Base-by-base conservation (phyloP, 2,888 invertebrate genomes). In the Agrotis exclamationis region DNA sequence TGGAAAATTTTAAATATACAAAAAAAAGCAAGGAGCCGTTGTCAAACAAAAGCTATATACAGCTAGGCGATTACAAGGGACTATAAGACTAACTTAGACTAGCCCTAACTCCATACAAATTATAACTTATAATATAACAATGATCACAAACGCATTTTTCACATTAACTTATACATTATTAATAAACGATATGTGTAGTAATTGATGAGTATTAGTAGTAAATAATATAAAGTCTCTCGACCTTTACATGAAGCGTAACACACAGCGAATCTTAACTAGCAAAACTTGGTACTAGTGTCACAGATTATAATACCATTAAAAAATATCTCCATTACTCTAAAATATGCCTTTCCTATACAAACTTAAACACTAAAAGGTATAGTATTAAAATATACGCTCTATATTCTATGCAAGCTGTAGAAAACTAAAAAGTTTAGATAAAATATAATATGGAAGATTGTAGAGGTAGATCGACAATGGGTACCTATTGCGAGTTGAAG, bases 271-370 rank as follows among this genome's bases (percentile, higher is more conserved):
- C 94, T 93, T 94, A 95, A 93, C 92, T 93, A 94, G 90, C 94
- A 94, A 93, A 95, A 92, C 93, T 93, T 93, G 93, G 92, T 86
- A 92, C 92, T 91, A 95, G 93, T 93, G 92, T 90, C 92, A 87
- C 70, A 64, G 73, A 80, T 82, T 74, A 82, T 74, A 83, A 77
- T 80, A 83, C 64, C 70, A 77, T 80, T 80, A 79, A 85, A 85
- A 76, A 82, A 82, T 84, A 84, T 80, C 71, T 59, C 63, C 64
- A 69, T 75, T 84, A 83, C 54, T 75, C 76, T 85, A 84, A 75
- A 75, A 74, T 74, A 81, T 76, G 65, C 62, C 20, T 76, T 74
- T 72, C 70, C 76, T 80, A 73, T 80, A 80, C 67, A 80, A 76
- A 63, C 72, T 71, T 75, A 74, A 83, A 76, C 59, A 70, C 72